Conservation (phyloP, 2,797 vertebrate genomes). For the Chanos chanos region DNA sequence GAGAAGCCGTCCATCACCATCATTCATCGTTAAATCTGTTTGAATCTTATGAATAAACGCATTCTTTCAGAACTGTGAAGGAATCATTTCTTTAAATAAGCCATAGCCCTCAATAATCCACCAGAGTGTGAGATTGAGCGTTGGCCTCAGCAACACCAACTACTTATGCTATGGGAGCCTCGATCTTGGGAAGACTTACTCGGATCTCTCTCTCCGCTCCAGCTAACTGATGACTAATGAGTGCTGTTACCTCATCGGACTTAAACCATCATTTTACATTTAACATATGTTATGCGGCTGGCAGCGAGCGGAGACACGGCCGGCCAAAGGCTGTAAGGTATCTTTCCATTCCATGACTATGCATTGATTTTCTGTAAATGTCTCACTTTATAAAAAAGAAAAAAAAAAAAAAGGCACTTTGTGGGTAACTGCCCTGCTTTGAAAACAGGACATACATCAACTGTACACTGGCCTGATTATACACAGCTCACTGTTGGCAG, state of each 20-base stretch:
- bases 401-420: conserved; percentile 15
- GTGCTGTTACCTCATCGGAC: conserved; percentile 28
- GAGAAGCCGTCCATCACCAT: conserved; percentile 11
- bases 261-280: conserved; percentile 15
- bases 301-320: conserved; percentile 22
- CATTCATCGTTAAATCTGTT: neutral
- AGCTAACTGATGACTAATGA: conserved; percentile 33
- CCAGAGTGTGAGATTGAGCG: conserved; percentile 12
- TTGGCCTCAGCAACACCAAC: conserved; percentile 4
- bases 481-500: too few species aligned
- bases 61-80: too few species aligned
- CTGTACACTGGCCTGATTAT: too few species aligned
- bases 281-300: conserved; percentile 28
- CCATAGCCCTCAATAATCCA: conserved; percentile 8
- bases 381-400: conserved; percentile 14
- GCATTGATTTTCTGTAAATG: conserved; percentile 46
- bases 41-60: too few species aligned
- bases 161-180: too few species aligned
- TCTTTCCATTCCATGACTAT: conserved; percentile 35
- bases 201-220: conserved; percentile 16
- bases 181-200: conserved; percentile 14
- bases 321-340: conserved; percentile 20
- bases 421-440: conserved; percentile 16
- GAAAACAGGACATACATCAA: conserved; percentile 28
- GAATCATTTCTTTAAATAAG: conserved; percentile 22